Percentiles rank a stretch among this genome's conserved stretches.
These are phyloP conservation scores for Patella caerulea DNA, from an alignment of 2,888 invertebrate species.

Conservation along the genomic window DNA sequence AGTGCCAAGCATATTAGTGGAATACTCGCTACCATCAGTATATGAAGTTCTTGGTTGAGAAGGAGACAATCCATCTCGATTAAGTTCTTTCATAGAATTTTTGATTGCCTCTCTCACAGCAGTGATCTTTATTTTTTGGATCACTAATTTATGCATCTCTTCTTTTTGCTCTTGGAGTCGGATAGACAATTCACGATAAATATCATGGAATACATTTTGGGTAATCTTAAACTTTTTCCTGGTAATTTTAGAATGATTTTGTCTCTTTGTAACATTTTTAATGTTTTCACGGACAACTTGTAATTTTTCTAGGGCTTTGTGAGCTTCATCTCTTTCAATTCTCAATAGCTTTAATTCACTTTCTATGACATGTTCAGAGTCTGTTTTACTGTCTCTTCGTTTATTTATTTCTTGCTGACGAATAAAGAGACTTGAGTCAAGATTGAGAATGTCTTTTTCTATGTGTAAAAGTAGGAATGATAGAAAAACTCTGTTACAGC, in stretches of 20 bases:
- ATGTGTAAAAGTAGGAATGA: constrained; percentile 46
- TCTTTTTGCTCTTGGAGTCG: constrained; percentile 44
- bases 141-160: constrained; percentile 47
- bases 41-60: constrained; percentile 12
- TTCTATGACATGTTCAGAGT: constrained; percentile 19
- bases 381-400: constrained; percentile 33
- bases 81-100: constrained; percentile 40
- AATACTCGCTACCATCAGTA: constrained; percentile 31
- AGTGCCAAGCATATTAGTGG: constrained; percentile 43
- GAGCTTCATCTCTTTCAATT: constrained; percentile 42
- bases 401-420: constrained; percentile 47
- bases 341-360: constrained; percentile 34
- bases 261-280: constrained; percentile 49
- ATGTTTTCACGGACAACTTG: constrained; percentile 55
- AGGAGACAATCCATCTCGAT: constrained; percentile 30
- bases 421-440: constrained; percentile 43
- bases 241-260: constrained; percentile 29
- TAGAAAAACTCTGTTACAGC: constrained; percentile 47
- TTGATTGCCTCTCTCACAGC: constrained; percentile 62
- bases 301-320: constrained; percentile 39
- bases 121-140: constrained; percentile 56
- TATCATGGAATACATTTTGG: constrained; percentile 49
- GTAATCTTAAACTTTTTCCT: constrained; percentile 36
- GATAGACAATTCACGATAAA: constrained; percentile 52
- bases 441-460: constrained; percentile 48